Evolutionary conservation across 2,797 vertebrate species (phyloP), one percentile per base, ranked within the genome.

Genomic region (Sus cebifrons): DNA sequence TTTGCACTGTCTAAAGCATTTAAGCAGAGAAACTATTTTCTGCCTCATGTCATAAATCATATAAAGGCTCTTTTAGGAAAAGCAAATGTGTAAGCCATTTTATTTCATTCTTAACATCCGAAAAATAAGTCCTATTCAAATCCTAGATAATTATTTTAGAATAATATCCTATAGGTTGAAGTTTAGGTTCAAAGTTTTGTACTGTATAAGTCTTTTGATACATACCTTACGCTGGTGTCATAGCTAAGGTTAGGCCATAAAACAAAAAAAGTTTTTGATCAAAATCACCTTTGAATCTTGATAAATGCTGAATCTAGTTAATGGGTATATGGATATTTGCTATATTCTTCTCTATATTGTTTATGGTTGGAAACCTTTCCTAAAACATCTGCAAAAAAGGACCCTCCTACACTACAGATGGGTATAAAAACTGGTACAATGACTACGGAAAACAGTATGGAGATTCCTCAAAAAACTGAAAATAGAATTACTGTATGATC

Each of bases 21-120:
- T 52, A 84, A 89, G 11, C 21, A 74, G 6, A 49, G 29, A 20
- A 49, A 84, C 36, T 56, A 56, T 91, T 93, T 74, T 88, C 23
- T 83, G 17, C 10, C 27, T 21, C 6, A 86, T 56, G 85, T 91
- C 40, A 52, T 68, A 78, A 96, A 23, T 25, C 52, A 5, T 17
- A 17, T 29, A 96, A 91, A 67, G 36, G 2, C 32, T 32, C 13
- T 32, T 49, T 27, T 32, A 81, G 75, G n/a, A 95, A 85, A 91
- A 86, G 13, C 36, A 58, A 78, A 74, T 27, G 29, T 25, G 49
- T 54, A 60, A 52, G n/a, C 17, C 56, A 74, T 71, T 93, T 93
- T 81, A 56, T 75, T 77, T 23, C 82, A 7, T 40, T 82, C 21
- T 92, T 73, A 91, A 91, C 64, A 70, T 20, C 20, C 83, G 14